These are phyloP conservation scores for Mormyrus iriodes DNA, from an alignment of 2,113 vertebrate species.

Conservation along the genomic window DNA sequence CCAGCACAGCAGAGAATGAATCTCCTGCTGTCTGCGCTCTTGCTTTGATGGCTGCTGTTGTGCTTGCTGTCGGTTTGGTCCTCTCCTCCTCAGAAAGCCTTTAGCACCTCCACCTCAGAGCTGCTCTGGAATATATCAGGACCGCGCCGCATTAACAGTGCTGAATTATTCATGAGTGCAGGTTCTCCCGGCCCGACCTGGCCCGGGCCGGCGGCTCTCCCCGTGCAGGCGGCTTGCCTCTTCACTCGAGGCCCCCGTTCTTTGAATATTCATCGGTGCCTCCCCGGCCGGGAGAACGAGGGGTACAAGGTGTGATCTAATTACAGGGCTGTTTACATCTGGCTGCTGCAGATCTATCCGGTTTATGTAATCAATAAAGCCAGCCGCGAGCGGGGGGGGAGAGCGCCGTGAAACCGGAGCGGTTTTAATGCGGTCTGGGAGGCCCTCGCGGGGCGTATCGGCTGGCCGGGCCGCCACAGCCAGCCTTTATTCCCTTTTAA, in stretches of 20 bases:
- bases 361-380: conserved; percentile 61
- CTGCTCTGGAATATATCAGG: neutral
- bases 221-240: neutral
- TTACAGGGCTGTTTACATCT: conserved; percentile 53
- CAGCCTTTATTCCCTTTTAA: conserved; percentile 58
- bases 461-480: conserved; percentile 46
- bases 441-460: conserved; percentile 50
- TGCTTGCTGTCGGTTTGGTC: neutral
- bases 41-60: neutral
- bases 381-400: conserved; percentile 53
- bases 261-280: conserved; percentile 12
- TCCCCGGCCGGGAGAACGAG: neutral
- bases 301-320: conserved; percentile 38
- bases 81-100: neutral
- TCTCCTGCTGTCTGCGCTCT: neutral
- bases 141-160: neutral
- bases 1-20: neutral
- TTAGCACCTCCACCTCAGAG: conserved; percentile 16
- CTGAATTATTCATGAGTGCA: conserved; percentile 11
- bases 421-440: conserved; percentile 40
- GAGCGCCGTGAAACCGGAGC: conserved; percentile 46
- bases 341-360: conserved; percentile 57
- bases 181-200: neutral
- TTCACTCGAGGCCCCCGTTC: neutral
- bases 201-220: neutral